These are phyloP conservation scores for Pampusana beccarii DNA, from an alignment of 2,113 vertebrate genomes.

Conservation along the genomic window DNA sequence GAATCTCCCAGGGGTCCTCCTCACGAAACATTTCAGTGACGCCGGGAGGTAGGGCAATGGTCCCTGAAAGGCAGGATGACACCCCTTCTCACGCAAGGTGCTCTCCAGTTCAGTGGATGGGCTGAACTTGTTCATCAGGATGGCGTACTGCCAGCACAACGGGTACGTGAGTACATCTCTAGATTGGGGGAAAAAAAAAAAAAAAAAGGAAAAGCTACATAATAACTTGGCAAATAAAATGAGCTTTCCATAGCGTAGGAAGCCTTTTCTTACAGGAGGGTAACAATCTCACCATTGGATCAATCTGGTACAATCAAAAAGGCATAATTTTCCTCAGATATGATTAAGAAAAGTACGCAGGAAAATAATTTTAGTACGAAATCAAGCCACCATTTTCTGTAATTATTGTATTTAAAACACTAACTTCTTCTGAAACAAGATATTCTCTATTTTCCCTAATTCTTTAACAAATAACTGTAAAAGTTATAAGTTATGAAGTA, in stretches of 20 bases:
- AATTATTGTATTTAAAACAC: background rate
- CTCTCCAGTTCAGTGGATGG: conserved; percentile 70
- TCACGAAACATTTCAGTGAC: conserved; percentile 84
- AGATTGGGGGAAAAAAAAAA: background rate
- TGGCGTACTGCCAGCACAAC: conserved; percentile 85
- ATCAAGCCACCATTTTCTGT: background rate
- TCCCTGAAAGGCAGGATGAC: conserved; percentile 72
- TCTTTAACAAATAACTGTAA: background rate
- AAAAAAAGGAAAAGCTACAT: background rate
- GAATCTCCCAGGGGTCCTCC: conserved; percentile 71
- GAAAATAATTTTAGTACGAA: background rate
- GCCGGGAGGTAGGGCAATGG: conserved; percentile 37
- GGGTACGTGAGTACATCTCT: conserved; percentile 85
- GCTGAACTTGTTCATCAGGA: conserved; percentile 90
- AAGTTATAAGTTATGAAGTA: background rate
- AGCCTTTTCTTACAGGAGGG: background rate
- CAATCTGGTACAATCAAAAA: background rate
- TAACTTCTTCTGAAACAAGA: background rate
- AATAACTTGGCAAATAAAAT: background rate
- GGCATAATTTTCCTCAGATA: background rate
- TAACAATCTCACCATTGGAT: background rate
- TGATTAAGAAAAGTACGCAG: fast-evolving
- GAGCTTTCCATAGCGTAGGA: background rate
- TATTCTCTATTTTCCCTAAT: background rate
- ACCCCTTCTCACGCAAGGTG: conserved; percentile 78